Percentiles rank a stretch among this genome's conserved stretches.
Evolutionary conservation across 2,888 invertebrate species (phyloP).

Genomic region (Mimumesa dahlbomi): DNA sequence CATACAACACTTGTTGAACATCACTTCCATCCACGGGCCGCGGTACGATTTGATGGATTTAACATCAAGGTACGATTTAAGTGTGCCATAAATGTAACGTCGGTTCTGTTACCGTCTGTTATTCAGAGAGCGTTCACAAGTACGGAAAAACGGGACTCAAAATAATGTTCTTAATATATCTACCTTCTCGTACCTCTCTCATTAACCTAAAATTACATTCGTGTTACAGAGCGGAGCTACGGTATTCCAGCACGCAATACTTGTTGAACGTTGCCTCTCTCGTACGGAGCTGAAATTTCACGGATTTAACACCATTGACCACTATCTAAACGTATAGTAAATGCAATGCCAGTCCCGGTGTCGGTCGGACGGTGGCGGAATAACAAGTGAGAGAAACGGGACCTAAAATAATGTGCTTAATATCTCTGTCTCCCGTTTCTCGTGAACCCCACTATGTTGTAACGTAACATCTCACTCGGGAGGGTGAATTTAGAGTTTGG

Average conservation of each 20-base stretch:
- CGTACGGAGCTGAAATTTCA: conserved; percentile 17
- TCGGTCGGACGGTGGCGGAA: conserved; percentile 29
- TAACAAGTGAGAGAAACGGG: conserved; percentile 43
- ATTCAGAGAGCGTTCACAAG: not conserved
- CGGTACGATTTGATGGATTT: not conserved
- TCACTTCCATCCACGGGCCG: not conserved
- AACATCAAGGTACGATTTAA: not conserved
- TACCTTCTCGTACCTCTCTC: conserved; percentile 19
- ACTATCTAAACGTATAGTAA: conserved; percentile 12
- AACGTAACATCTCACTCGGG: no score
- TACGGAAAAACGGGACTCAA: not conserved
- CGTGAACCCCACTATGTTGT: no score
- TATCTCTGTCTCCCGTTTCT: not conserved
- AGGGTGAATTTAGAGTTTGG: no score
- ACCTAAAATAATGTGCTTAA: conserved; percentile 47
- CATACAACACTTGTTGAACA: conserved; percentile 8
- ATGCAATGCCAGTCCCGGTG: conserved; percentile 17
- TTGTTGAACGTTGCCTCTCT: conserved; percentile 3
- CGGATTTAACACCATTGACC: conserved; percentile 30
- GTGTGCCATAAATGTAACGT: no score
- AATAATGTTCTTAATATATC: conserved; percentile 21
- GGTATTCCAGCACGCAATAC: conserved; percentile 1
- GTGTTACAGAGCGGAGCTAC: conserved; percentile 15
- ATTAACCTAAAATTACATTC: conserved; percentile 39
- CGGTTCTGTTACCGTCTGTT: not conserved